Base-by-base conservation (phyloP, 2,888 invertebrate species). In the Hylaea fasciaria region DNA sequence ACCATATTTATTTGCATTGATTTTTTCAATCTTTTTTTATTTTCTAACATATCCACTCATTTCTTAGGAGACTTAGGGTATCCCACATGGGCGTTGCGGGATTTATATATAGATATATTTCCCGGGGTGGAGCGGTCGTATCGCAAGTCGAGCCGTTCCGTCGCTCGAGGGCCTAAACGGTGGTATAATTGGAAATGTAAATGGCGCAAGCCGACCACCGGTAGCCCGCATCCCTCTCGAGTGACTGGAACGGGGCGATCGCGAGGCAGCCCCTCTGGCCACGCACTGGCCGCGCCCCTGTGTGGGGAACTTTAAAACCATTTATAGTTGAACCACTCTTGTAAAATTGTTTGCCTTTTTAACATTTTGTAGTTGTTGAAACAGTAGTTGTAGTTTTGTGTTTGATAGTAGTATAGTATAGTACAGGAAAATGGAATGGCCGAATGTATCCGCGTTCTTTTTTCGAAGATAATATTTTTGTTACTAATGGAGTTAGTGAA, bases 1-100 rank as follows among this genome's bases (percentile, higher is more conserved):
- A 35, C 14, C 12, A 40, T 39, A 16, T 44, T 48, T 41, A 43
- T 43, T 57, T 45, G 57, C 44, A 29, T 41, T 37, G 47, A 32
- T 40, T 55, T 22, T 35, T 10, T 37, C 1, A n/a, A 1, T n/a
- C 37, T n/a, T 37, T 7, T 32, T 47, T 16, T 41, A 32, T 32
- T 32, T 29, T 43, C 28, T 43, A 43, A 14, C n/a, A 43, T 16
- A 29, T 43, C 22, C 3, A 22, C 3, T 22, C 22, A 22, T 22
- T 22, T n/a, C n/a, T n/a, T n/a, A n/a, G n/a, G n/a, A n/a, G n/a
- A 40, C 16, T 39, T 28, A 13, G 40, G 39, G 39, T 28, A 28
- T n/a, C 39, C 13, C 40, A 50, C 50, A 29, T 40, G 40, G 50
- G 50, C 14, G 28, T 9, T 29, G 28, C 28, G 11, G 37, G 4